Conservation (phyloP, 2,797 vertebrate species). For the Tragopan temminckii region DNA sequence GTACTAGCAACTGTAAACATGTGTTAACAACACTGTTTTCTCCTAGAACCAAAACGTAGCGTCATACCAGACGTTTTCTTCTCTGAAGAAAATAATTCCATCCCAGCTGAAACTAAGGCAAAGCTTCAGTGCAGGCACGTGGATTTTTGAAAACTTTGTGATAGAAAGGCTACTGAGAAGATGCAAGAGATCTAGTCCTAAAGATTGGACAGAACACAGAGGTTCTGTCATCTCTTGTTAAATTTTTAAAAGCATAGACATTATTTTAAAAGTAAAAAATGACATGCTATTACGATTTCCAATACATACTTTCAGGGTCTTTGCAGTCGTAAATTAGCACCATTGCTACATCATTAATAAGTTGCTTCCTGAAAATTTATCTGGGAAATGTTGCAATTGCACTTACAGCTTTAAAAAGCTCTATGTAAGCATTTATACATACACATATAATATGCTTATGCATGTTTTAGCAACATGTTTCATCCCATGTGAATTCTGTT, state of each 20-base stretch:
- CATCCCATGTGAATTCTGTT: background rate
- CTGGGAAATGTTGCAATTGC: background rate
- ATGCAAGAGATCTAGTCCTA: background rate
- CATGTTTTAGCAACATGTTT: background rate
- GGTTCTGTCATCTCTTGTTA: background rate
- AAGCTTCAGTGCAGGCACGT: background rate
- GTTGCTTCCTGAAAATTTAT: slow-evolving; percentile 36
- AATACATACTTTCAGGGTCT: background rate
- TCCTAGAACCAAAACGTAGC: no score
- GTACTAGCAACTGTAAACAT: no score
- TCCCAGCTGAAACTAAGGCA: no score
- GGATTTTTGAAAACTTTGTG: background rate
- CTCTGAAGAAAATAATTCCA: no score
- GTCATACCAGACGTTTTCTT: no score
- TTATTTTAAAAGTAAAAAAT: background rate
- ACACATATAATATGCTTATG: background rate
- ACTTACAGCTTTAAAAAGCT: background rate
- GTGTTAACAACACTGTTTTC: no score
- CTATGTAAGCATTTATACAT: background rate
- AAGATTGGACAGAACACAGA: background rate
- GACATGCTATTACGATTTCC: background rate
- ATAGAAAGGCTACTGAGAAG: background rate
- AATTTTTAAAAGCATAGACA: background rate
- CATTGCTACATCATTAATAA: background rate
- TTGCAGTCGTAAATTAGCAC: background rate